A percentile compares a stretch with the other conserved stretches of the same genome.
Evolutionary conservation across 1,140 invertebrate genomes (phyloP).

Genomic region (Trialeurodes vaporariorum): DNA sequence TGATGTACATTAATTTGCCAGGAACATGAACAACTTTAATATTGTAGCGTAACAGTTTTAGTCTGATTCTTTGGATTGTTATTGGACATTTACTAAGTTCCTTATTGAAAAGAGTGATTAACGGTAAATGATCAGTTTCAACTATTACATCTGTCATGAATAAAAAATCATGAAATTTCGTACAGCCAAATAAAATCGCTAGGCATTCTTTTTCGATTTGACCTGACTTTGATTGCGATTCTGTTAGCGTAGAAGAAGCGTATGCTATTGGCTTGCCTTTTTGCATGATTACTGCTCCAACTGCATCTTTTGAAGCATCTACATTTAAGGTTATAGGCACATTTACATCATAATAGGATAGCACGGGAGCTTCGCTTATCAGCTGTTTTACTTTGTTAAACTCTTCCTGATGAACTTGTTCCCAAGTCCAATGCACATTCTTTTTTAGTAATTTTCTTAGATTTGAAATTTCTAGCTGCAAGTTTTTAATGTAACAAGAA

Average conservation of each 20-base stretch:
- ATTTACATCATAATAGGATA: slow-evolving; percentile 26
- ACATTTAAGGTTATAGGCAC: slow-evolving; percentile 22
- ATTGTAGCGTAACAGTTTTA: slow-evolving; percentile 28
- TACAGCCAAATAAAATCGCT: slow-evolving; percentile 32
- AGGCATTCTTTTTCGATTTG: slow-evolving; percentile 38
- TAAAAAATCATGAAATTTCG: slow-evolving; percentile 30
- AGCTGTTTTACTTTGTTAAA: slow-evolving; percentile 26
- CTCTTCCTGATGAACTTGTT: slow-evolving; percentile 20
- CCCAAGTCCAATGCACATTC: slow-evolving; percentile 24
- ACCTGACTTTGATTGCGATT: slow-evolving; percentile 30
- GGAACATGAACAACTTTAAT: slow-evolving; percentile 29
- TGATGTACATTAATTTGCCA: slow-evolving; percentile 35
- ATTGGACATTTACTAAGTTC: slow-evolving; percentile 30
- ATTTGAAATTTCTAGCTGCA: slow-evolving; percentile 20
- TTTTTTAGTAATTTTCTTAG: slow-evolving; percentile 27
- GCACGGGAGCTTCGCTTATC: slow-evolving; percentile 22
- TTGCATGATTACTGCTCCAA: slow-evolving; percentile 29
- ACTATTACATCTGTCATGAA: slow-evolving; percentile 27
- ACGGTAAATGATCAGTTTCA: slow-evolving; percentile 37
- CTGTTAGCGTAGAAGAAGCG: slow-evolving; percentile 28
- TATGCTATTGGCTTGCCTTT: slow-evolving; percentile 28
- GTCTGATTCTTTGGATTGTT: slow-evolving; percentile 34
- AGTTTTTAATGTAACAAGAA: slow-evolving; percentile 27
- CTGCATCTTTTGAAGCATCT: slow-evolving; percentile 29
- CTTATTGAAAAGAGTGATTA: slow-evolving; percentile 36